Conservation (phyloP, 2,797 vertebrate genomes). For the Anas acuta region DNA sequence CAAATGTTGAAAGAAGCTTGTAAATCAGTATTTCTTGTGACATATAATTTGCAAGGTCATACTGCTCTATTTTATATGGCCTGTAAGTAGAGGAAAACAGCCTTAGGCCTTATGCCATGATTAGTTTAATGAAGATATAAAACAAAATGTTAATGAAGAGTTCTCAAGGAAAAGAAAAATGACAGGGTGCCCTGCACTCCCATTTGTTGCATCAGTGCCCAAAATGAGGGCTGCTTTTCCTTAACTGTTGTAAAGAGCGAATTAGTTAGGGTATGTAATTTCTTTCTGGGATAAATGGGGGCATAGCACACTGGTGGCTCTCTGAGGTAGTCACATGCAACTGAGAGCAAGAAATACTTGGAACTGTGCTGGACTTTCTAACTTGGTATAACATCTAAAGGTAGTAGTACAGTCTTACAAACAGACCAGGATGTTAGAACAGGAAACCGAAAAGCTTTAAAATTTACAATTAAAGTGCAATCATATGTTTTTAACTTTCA, state of each 20-base stretch:
- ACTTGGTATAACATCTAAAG: not conserved
- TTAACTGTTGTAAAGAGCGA: not conserved
- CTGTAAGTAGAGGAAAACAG: not conserved
- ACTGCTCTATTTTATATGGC: not conserved
- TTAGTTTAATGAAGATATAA: not conserved
- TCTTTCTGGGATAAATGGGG: not conserved
- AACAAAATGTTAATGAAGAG: not conserved
- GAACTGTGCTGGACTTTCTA: not conserved
- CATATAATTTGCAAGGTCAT: not conserved
- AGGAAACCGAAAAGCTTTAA: not conserved
- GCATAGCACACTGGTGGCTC: fast-evolving
- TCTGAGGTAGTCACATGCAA: not conserved
- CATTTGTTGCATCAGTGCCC: not conserved
- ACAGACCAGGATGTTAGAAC: not conserved
- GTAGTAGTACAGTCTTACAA: not conserved
- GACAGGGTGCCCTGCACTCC: not conserved
- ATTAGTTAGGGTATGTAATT: not conserved
- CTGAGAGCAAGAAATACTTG: not conserved
- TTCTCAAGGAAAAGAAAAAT: not conserved
- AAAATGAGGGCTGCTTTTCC: not conserved
- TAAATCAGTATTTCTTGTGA: not conserved
- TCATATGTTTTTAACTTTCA: not conserved
- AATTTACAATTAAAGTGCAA: not conserved
- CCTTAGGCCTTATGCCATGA: not conserved
- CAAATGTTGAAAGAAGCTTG: not conserved